Evolutionary conservation across 2,797 vertebrate genomes (phyloP), one percentile per base, ranked within the genome.

Genomic region (Tolypeutes matacus): DNA sequence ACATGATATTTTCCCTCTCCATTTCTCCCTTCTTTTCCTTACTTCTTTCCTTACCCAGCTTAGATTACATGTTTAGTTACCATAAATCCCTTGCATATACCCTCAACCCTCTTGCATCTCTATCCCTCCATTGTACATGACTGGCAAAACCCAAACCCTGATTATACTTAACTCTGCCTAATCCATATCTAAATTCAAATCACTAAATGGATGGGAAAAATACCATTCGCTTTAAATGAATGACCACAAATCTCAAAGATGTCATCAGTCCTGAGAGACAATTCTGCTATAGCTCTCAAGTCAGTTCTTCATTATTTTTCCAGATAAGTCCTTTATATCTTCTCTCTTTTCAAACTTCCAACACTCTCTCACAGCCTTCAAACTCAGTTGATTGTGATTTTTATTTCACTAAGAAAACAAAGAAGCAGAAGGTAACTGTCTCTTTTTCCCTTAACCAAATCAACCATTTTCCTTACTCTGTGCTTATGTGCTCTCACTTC

Each of bases 61-160:
- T n/a, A n/a, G n/a, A n/a, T n/a, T n/a, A n/a, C n/a, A n/a, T n/a
- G n/a, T n/a, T n/a, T n/a, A 69, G 67, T 76, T 67, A 58, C 46
- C 7, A 23, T 15, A 77, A 65, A 1, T 46, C 34, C 64, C 12
- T 51, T 29, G 42, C 23, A 51, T 27, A 4, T 14, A n/a, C 31
- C 4, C 25, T 80, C 62, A 80, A 49, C 27, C 29, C 29, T 51
- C 87, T 46, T 29, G 7, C 75, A 25, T 53, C 85, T 85, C 21
- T 89, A 64, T 31, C 23, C 73, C 27, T 70, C 53, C 51, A 36
- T 3, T 73, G 49, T 62, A 20, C 15, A 60, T 86, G 10, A 36
- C 31, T 67, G 70, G 51, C 29, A 87, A 94, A 83, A 94, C 27
- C 31, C 20, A 56, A 86, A n/a, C n/a, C n/a, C n/a, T n/a, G n/a